Conservation (phyloP, 1,140 invertebrate species). For the Mesaphorura yosii region DNA sequence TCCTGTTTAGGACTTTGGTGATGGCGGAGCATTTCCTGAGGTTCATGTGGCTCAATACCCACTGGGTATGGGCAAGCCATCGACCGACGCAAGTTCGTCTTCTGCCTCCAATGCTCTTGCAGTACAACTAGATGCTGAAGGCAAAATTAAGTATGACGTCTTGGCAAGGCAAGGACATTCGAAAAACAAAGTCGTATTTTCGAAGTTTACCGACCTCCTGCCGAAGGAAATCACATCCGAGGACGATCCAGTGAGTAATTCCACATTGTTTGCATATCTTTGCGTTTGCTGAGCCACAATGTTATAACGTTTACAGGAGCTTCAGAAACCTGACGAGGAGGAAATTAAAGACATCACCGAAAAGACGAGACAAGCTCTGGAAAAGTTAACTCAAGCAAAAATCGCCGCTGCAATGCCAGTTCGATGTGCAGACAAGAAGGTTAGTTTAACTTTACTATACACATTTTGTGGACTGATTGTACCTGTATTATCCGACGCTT, state of each 20-base stretch:
- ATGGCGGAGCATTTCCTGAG: conserved; percentile 98
- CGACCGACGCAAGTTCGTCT: conserved; percentile 47
- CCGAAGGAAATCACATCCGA: conserved; percentile 85
- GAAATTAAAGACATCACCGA: conserved; percentile 76
- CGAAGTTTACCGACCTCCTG: conserved; percentile 83
- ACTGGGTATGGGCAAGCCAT: conserved; percentile 59
- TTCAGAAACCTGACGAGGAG: conserved; percentile 77
- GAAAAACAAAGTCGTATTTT: conserved; percentile 96
- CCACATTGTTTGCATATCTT: not conserved
- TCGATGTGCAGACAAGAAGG: conserved; percentile 70
- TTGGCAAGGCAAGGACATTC: conserved; percentile 87
- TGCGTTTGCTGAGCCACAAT: not conserved
- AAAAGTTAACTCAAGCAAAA: conserved; percentile 77
- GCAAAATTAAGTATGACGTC: conserved; percentile 94
- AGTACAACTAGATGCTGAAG: conserved; percentile 81
- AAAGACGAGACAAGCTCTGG: conserved; percentile 65
- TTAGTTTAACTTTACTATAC: conserved; percentile 32
- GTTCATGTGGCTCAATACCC: conserved; percentile 96
- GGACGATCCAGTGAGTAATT: conserved; percentile 57
- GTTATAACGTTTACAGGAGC: conserved; percentile 32
- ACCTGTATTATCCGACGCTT: not conserved
- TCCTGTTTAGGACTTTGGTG: conserved; percentile 60
- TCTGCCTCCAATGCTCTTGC: conserved; percentile 79
- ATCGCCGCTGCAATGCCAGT: conserved; percentile 90
- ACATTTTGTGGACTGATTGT: not conserved